phyloP scores from a whole-genome alignment of 2,888 invertebrate species.

The Lepidochitona cinerea region DNA sequence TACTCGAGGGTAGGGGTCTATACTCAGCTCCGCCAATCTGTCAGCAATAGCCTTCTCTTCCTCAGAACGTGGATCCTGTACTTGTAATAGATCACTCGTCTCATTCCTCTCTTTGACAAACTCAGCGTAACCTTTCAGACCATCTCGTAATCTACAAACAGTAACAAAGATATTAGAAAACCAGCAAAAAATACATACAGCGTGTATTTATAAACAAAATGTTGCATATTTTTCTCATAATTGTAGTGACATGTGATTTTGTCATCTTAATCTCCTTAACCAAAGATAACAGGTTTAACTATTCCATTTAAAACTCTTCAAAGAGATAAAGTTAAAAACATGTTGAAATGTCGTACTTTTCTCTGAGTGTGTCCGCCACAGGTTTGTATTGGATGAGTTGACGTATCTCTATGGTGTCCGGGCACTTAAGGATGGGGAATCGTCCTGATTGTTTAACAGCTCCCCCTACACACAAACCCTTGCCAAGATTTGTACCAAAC shows the following conservation, averaged over 20 bases:
- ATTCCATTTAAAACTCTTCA: no score
- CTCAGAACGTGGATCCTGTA: conserved; percentile 61
- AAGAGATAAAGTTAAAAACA: no score
- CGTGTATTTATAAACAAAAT: no score
- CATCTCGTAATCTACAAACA: conserved; percentile 48
- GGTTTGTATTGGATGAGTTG: conserved; percentile 68
- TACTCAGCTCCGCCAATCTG: conserved; percentile 29
- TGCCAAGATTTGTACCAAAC: conserved; percentile 66
- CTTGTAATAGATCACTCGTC: conserved; percentile 43
- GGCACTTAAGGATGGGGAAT: conserved; percentile 63
- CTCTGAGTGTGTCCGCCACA: conserved; percentile 49
- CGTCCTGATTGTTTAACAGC: conserved; percentile 39
- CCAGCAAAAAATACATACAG: no score
- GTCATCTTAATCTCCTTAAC: no score
- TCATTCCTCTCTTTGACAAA: conserved; percentile 51
- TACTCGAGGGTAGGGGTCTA: background rate
- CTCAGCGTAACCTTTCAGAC: conserved; percentile 60
- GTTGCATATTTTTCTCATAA: no score
- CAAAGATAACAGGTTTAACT: no score
- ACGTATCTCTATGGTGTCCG: conserved; percentile 58
- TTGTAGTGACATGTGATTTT: no score
- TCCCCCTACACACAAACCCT: conserved; percentile 62
- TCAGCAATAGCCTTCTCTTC: conserved; percentile 61
- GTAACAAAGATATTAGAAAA: no score
- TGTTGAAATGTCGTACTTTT: conserved; percentile 56